These are phyloP conservation scores for Melanchra persicariae DNA, from an alignment of 2,888 invertebrate species.

Conservation along the genomic window DNA sequence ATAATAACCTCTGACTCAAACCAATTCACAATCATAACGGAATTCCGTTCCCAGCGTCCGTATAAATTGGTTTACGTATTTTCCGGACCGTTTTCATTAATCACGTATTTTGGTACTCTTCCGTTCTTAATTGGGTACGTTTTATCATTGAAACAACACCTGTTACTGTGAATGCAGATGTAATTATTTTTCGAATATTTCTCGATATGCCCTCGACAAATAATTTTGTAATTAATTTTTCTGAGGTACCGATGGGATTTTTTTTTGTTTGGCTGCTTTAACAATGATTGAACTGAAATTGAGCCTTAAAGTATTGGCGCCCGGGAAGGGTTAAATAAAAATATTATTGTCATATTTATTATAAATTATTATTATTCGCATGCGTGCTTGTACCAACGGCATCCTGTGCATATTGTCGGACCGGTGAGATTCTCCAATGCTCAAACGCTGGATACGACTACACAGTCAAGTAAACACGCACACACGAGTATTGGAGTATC, in stretches of 20 bases:
- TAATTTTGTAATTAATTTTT: conserved; percentile 28
- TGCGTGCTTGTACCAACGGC: too few species aligned
- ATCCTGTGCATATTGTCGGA: too few species aligned
- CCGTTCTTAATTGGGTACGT: conserved; percentile 52
- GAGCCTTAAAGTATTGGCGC: too few species aligned
- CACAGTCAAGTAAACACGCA: too few species aligned
- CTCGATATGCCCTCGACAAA: conserved; percentile 9
- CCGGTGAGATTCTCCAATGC: too few species aligned
- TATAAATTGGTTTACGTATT: conserved; percentile 44
- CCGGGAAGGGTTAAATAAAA: too few species aligned
- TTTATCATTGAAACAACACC: conserved; percentile 59
- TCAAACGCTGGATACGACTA: too few species aligned
- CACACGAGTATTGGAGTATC: too few species aligned
- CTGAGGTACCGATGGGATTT: neutral
- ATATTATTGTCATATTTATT: too few species aligned
- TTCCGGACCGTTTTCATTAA: conserved; percentile 57
- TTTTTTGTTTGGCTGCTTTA: conserved; percentile 4
- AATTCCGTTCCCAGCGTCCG: conserved; percentile 39
- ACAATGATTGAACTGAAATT: neutral
- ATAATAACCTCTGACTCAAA: conserved; percentile 30
- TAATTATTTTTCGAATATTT: conserved; percentile 42
- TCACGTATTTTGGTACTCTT: conserved; percentile 50
- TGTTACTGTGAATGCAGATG: conserved; percentile 55
- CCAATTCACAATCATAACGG: conserved; percentile 47
- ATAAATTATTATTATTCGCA: too few species aligned